Base-by-base conservation (phyloP, 2,113 vertebrate species). In the Saguinus imperator region DNA sequence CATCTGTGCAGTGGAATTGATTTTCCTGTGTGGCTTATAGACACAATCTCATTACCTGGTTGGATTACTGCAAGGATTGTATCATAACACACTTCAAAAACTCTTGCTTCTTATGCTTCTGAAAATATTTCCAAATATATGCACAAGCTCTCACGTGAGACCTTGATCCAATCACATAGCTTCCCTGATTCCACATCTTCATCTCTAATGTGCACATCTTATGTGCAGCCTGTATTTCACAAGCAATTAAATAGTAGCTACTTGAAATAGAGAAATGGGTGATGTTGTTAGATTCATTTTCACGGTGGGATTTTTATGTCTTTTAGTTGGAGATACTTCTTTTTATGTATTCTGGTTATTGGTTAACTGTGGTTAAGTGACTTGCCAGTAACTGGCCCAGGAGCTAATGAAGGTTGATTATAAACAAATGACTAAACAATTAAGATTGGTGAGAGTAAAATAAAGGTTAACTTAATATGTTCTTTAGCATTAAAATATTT, bases 401-500 rank as follows among this genome's bases (percentile, higher is more conserved):
- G 98, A 98, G 96, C 98, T 98, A 98, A 97, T 95, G 81, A 91
- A 95, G 91, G 91, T 97, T 98, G 95, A 96, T 97, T 97, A 97
- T 97, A 98, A 98, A 98, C 96, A 98, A 98, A 99, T 98, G 97
- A 98, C 1, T 13, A 96, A 98, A 96, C 98, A 98, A 98, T 98
- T 99, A 99, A 98, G 90, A 96, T 97, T 96, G 96, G 96, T 97
- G 96, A 98, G 87, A 98, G 94, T 98, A 94, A 97, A 97, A 97
- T 94, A 96, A 95, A 96, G 94, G 94, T 91, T 94, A 98, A 97
- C 97, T 98, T 96, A 94, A 97, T 95, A 96, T 97, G 75, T 95
- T 96, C 82, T 93, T 83, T 95, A 77, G 97, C 97, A 98, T 98
- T 98, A 99, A 97, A 98, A 97, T 98, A 91, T 98, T 97, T 98